Base-by-base conservation (phyloP, 2,797 vertebrate genomes). In the Sphaeramia orbicularis region DNA sequence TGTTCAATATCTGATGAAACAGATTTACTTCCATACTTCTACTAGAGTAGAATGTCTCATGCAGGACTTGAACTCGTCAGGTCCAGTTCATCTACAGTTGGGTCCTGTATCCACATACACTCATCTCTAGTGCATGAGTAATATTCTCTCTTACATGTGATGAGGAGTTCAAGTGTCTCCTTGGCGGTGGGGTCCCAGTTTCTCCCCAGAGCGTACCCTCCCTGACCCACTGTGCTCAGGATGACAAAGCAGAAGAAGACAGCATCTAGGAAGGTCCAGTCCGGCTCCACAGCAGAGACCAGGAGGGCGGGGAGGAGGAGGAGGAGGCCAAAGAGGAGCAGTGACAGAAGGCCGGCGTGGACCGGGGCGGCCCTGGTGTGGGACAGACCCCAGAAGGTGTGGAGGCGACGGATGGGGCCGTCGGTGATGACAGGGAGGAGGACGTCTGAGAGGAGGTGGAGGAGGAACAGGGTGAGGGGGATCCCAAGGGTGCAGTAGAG, bases 211-310 rank as follows among this genome's bases (percentile, higher is more conserved):
- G 93, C 64, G 60, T 91, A 85, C 60, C 94, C 93, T 14, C 91
- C 94, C 43, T 95, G 74, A 4, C 95, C 92, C 0, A 96, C 91
- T 8, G 95, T 95, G 83, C 93, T 96, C 51, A 96, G 91, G 0
- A 92, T 94, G 38, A 94, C 65, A 4, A 95, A 95, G 76, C 95
- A 96, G 85, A 94, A 95, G 57, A 95, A 96, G 4, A 95, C 49
- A 0, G 95, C 88, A 32, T 94, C 92, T 67, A 95, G 67, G 76
- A 93, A 94, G 79, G 78, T 92, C 93, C 90, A 88, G 59, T 77
- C 48, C 0, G 58, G 75, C 77, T 93, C 93, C 21, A 93, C 0
- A 1, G 57, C 41, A 62, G 87, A 91, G 58, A 95, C 89, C 48
- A 87, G 58, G 40, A 90, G 47, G 2, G 94, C 92, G 0, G 95